Percentiles rank a stretch among this genome's conserved stretches.
phyloP scores from a whole-genome alignment of 2,113 vertebrate species.

The Neomonachus schauinslandi region DNA sequence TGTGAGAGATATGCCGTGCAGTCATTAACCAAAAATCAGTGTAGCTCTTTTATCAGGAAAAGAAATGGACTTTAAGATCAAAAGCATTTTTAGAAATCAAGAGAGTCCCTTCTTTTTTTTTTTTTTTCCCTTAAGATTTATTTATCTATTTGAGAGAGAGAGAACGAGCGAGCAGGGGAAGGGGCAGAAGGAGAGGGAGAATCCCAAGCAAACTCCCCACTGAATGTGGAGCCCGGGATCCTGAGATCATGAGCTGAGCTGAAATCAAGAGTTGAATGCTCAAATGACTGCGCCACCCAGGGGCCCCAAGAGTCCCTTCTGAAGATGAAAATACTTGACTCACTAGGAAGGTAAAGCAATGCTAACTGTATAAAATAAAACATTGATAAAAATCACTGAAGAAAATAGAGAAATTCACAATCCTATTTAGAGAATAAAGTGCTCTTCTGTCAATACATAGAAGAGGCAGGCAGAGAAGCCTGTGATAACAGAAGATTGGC shows the following conservation, averaged over 20 bases:
- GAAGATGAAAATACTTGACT: neutral
- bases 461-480: neutral
- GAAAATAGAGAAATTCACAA: neutral
- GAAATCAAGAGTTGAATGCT: neutral
- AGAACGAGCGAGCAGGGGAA: no score
- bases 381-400: neutral
- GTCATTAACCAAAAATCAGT: neutral
- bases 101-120: neutral
- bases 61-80: neutral
- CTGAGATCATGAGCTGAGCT: neutral
- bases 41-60: neutral
- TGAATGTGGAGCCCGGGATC: neutral
- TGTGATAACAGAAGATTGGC: neutral
- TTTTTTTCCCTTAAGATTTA: neutral
- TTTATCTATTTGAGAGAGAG: neutral
- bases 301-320: neutral
- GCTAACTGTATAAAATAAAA: neutral
- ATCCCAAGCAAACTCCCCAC: neutral
- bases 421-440: neutral
- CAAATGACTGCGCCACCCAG: neutral
- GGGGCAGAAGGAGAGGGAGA: neutral
- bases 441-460: neutral
- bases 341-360: neutral
- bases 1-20: neutral
- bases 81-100: neutral